Evolutionary conservation across 2,113 vertebrate species (phyloP).

Genomic region (Takifugu bimaculatus): DNA sequence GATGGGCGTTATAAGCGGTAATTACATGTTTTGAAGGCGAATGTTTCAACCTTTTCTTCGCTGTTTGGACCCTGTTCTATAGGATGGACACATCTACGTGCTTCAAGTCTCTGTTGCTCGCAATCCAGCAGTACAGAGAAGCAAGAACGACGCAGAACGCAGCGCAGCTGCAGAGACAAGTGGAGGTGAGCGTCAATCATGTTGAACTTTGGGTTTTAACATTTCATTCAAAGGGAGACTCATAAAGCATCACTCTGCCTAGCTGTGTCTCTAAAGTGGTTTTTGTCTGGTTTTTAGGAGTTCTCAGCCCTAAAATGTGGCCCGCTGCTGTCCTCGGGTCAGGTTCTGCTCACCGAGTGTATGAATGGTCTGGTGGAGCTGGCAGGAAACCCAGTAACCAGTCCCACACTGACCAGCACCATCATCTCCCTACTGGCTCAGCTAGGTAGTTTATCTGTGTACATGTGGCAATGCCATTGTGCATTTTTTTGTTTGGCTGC

Average conservation of each 20-base stretch:
- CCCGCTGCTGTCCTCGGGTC: constrained; percentile 81
- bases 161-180: constrained; percentile 78
- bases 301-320: constrained; percentile 80
- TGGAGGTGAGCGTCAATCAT: constrained; percentile 76
- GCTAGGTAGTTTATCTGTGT: constrained; percentile 73
- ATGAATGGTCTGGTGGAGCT: constrained; percentile 87
- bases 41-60: neutral
- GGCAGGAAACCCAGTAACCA: constrained; percentile 81
- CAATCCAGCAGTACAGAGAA: constrained; percentile 80
- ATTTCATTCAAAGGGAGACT: neutral
- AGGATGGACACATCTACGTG: constrained; percentile 83
- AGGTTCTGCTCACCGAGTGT: constrained; percentile 89
- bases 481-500: too few species aligned
- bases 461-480: too few species aligned
- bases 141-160: constrained; percentile 74
- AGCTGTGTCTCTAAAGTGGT: neutral
- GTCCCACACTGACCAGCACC: constrained; percentile 72
- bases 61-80: neutral
- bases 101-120: constrained; percentile 85
- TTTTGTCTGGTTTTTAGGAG: constrained; percentile 73
- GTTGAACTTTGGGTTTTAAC: neutral
- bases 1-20: neutral
- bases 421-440: constrained; percentile 83
- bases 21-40: neutral
- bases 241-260: too few species aligned